Base-by-base conservation (phyloP, 2,113 vertebrate species). In the Toxotes chatareus region DNA sequence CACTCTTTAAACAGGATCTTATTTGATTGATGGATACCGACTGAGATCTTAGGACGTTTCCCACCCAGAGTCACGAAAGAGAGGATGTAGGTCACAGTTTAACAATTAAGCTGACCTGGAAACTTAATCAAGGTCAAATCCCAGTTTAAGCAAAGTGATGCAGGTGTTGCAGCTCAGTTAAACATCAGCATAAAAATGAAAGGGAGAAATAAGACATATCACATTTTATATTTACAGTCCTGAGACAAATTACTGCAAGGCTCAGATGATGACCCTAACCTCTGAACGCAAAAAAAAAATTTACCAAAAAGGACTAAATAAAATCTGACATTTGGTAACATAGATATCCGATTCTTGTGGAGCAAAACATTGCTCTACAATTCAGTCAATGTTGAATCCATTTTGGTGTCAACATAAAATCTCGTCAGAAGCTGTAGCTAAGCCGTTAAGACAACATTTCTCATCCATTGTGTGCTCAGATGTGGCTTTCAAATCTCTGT, bases 401-500 rank as follows among this genome's bases (percentile, higher is more conserved):
- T n/a, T n/a, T n/a, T n/a, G n/a, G n/a, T n/a, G n/a, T n/a, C n/a
- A n/a, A n/a, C n/a, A n/a, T n/a, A n/a, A n/a, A n/a, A n/a, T n/a
- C n/a, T n/a, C n/a, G n/a, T n/a, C 59, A 49, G 51, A 46, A 14
- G 27, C 7, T 62, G 11, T 13, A 42, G 62, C 17, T 44, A 3
- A 16, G 19, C 6, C 14, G 17, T 3, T 3, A 13, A 27, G 1
- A 32, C 1, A 21, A 57, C 42, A 77, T 44, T 51, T 34, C 7
- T 10, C 32, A 6, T 42, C 34, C 7, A 19, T 17, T 42, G 7
- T 31, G 16, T 40, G 8, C 6, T 56, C 32, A 64, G 72, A 76
- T 79, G 81, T 73, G 79, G 68, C 34, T 67, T 47, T 2, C 13
- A 51, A 57, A 13, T 14, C 21, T 49, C 9, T 10, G 8, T 31